Evolutionary conservation across 64 coral and sea anemone species (phyloP).

Genomic region (Orbicella faveolata): DNA sequence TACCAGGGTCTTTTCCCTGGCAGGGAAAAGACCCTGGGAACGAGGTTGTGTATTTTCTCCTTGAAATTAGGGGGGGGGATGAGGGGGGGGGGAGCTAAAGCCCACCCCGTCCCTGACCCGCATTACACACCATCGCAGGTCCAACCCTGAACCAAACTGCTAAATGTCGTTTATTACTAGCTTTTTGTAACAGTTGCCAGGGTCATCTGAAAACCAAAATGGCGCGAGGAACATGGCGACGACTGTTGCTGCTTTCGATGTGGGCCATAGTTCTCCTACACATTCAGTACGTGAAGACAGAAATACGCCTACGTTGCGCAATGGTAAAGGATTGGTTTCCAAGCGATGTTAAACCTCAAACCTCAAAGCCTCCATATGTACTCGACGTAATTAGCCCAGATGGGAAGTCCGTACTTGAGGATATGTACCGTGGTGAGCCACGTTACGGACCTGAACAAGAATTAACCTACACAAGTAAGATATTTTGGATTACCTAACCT

Average conservation of each 20-base stretch:
- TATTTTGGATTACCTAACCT: not conserved
- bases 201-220: not conserved
- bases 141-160: too few species aligned
- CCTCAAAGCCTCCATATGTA: not conserved
- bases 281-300: not conserved
- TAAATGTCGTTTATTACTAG: too few species aligned
- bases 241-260: not conserved
- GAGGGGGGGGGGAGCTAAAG: too few species aligned
- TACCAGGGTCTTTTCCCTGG: too few species aligned
- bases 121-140: too few species aligned
- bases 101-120: too few species aligned
- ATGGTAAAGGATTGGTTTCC: not conserved
- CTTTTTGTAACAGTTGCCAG: too few species aligned
- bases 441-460: not conserved
- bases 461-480: not conserved
- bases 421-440: not conserved
- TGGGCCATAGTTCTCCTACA: not conserved
- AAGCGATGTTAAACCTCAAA: not conserved
- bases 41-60: too few species aligned
- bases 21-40: too few species aligned
- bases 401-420: not conserved
- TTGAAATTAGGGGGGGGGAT: too few species aligned
- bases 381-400: not conserved
- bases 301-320: not conserved
- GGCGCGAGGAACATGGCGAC: not conserved